These are phyloP conservation scores for Sycophila texana DNA, from an alignment of 2,888 invertebrate genomes.

Conservation along the genomic window DNA sequence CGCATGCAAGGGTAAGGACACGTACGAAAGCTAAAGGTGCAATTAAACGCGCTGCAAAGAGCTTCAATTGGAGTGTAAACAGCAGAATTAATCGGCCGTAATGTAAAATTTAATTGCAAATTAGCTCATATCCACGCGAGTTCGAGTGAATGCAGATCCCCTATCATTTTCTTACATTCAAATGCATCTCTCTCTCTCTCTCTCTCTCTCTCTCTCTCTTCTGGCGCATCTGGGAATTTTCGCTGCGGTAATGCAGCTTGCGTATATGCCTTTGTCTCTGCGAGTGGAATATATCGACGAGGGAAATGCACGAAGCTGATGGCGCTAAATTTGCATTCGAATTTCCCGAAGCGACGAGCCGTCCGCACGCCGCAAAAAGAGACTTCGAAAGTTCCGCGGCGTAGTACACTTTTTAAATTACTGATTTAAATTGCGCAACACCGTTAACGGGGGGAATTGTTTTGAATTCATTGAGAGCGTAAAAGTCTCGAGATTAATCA, in stretches of 20 bases:
- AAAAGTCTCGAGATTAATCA: not conserved
- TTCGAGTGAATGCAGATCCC: not conserved
- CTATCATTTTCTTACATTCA: conserved; percentile 35
- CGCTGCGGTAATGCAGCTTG: not conserved
- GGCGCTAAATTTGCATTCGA: conserved; percentile 43
- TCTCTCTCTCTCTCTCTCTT: not conserved
- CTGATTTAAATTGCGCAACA: not conserved
- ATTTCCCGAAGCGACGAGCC: conserved; percentile 5
- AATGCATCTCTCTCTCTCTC: conserved; percentile 1
- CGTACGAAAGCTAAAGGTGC: conserved; percentile 31
- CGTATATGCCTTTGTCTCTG: not conserved
- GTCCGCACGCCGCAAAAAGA: not conserved
- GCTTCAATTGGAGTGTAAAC: conserved; percentile 22
- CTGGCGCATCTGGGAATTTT: conserved; percentile 8
- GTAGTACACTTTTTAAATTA: not conserved
- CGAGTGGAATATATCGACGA: not conserved
- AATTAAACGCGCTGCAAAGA: conserved; percentile 23
- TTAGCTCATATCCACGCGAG: conserved; percentile 38
- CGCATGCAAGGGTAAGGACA: not conserved
- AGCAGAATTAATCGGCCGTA: conserved; percentile 43
- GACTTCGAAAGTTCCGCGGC: not conserved
- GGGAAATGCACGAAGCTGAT: conserved; percentile 25
- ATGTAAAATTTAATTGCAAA: conserved; percentile 50
- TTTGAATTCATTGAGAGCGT: not conserved
- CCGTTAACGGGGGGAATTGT: not conserved